These are phyloP conservation scores for Petaurus breviceps DNA, from an alignment of 2,113 vertebrate genomes.

Conservation along the genomic window DNA sequence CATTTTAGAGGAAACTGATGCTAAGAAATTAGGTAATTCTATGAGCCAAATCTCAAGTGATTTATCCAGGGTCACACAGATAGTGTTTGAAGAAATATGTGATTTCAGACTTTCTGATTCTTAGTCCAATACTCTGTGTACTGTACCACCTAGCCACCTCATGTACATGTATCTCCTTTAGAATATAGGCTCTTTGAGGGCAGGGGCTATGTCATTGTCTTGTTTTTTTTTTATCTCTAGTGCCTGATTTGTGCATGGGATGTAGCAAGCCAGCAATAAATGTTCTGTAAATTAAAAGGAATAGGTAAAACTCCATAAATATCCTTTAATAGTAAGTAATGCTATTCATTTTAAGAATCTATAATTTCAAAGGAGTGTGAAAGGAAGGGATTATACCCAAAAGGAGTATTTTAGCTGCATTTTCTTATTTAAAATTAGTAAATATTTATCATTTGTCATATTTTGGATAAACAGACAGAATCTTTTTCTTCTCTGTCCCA, in stretches of 20 bases:
- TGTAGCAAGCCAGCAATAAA: neutral
- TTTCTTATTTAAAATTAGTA: neutral
- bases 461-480: neutral
- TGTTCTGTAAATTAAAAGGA: neutral
- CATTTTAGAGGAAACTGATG: neutral
- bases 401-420: neutral
- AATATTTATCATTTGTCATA: neutral
- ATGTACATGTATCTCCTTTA: neutral
- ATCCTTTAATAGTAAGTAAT: neutral
- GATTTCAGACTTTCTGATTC: neutral
- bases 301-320: neutral
- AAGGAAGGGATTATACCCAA: neutral
- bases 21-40: neutral
- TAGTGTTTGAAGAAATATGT: neutral
- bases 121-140: neutral
- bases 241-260: neutral
- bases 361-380: neutral
- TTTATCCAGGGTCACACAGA: neutral
- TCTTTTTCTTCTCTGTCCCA: slow-evolving; percentile 17
- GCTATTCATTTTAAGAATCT: neutral
- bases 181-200: neutral
- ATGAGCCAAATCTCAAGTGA: neutral
- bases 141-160: neutral
- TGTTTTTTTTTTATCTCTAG: neutral
- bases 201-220: neutral